Base-by-base conservation (phyloP, 37 sponge, comb jelly and placozoan genomes). In the Halichondria panicea region DNA sequence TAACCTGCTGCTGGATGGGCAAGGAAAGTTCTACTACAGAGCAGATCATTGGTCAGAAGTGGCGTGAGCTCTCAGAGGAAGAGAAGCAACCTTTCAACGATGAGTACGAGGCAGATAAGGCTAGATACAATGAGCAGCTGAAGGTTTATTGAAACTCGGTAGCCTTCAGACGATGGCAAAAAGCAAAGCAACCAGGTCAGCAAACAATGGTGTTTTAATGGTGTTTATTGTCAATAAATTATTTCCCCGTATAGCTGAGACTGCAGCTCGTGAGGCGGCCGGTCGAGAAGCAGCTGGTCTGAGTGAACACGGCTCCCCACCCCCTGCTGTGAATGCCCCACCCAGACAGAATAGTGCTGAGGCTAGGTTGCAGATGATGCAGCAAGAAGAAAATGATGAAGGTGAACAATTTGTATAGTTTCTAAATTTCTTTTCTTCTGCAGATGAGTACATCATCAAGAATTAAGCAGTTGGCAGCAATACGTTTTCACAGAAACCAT, bases 81-180 rank as follows among this genome's bases (percentile, higher is more conserved):
- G 89, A 91, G 28, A 94, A 94, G 56, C 95, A 94, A 91, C 77
- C 50, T 12, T 94, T 72, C 65, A 57, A 79, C 73, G 95, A 94
- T 43, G 93, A 90, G 58, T 94, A 91, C 45, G 95, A 94, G 58
- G 70, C 72, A 21, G 95, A 91, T 64, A 94, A 94, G 68, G 54
- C 28, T 9, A 63, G 73, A 6, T 94, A 94, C 66, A 54, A 38
- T 4, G 93, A 87, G 54, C 81, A 88, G 55, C 11, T 94, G 66
- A 94, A 91, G 74, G 75, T 53, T 24, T 94, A 94, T 36, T 52
- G 79, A 33, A 84, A 80, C 72, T 88, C 95, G 0, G 67, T 84
- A 12, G 89, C 77, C 7, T 94, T 91, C 74, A 81, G 77, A 39
- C 63, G 74, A 41, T 91, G 79, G 80, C 74, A 84, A 43, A 83